These are phyloP conservation scores for Platycercus adscitus DNA, from an alignment of 2,113 vertebrate genomes.

Conservation along the genomic window DNA sequence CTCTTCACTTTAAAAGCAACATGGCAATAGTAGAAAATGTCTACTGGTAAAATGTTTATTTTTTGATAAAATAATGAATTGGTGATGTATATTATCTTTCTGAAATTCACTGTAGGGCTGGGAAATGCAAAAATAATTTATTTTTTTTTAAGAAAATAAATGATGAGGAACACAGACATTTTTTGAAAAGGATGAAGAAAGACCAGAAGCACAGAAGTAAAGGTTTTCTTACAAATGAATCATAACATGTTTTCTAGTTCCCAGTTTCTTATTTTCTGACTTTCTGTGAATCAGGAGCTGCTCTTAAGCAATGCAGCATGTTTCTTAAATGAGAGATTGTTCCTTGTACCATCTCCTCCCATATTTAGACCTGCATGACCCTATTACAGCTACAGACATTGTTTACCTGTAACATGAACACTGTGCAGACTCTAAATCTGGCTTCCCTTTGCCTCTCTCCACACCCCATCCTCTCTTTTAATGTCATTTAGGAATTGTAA, in stretches of 20 bases:
- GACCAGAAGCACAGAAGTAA: neutral
- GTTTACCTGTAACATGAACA: neutral
- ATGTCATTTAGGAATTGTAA: neutral
- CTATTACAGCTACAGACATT: neutral
- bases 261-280: neutral
- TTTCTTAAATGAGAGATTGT: neutral
- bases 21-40: neutral
- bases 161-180: neutral
- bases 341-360: neutral
- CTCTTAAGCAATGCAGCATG: neutral
- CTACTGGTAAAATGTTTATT: neutral
- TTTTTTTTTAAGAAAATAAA: neutral
- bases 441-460: rapidly evolving
- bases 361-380: neutral
- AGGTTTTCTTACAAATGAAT: neutral
- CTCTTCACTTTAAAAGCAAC: neutral
- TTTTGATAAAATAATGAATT: neutral
- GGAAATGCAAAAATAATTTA: neutral
- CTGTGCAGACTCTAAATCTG: neutral
- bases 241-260: neutral
- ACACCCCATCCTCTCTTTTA: rapidly evolving
- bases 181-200: neutral
- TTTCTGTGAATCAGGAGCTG: neutral
- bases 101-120: neutral
- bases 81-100: neutral